phyloP scores from a whole-genome alignment of 1,140 invertebrate genomes.

The Trichogramma pretiosum region DNA sequence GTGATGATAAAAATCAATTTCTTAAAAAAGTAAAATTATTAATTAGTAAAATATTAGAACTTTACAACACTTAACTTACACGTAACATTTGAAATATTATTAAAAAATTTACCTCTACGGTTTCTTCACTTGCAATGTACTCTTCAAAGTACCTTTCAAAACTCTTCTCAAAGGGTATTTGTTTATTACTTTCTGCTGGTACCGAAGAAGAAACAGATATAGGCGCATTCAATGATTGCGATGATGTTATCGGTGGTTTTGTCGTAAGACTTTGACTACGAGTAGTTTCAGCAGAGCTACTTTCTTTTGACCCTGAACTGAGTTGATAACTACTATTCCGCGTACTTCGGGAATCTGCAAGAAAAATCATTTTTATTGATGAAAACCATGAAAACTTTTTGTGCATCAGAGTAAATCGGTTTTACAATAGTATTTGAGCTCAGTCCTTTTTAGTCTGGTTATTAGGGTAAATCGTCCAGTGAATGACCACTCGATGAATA shows the following conservation, averaged over 20 bases:
- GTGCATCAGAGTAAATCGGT: too few relatives aligned
- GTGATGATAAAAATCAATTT: not conserved
- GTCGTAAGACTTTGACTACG: conserved; percentile 35
- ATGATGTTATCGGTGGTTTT: conserved; percentile 32
- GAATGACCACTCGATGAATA: too few relatives aligned
- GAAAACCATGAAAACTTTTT: too few relatives aligned
- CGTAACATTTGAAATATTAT: conserved; percentile 15
- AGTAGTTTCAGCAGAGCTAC: conserved; percentile 27
- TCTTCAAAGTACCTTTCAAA: conserved; percentile 28
- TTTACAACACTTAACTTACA: conserved; percentile 9
- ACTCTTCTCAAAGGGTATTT: conserved; percentile 28
- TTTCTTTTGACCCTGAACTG: conserved; percentile 29
- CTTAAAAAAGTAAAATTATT: not conserved
- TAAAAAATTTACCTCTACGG: conserved; percentile 27
- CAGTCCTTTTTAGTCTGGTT: too few relatives aligned
- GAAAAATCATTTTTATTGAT: conserved; percentile 6
- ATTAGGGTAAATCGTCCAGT: too few relatives aligned
- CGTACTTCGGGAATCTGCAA: conserved; percentile 45
- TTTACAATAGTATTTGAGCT: too few relatives aligned
- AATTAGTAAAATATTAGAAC: not conserved
- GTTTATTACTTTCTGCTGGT: conserved; percentile 21
- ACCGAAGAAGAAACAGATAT: conserved; percentile 28
- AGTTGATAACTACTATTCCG: conserved; percentile 51
- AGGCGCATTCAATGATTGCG: too few relatives aligned
- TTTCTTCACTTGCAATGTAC: conserved; percentile 24